Conservation (phyloP, 2,113 vertebrate genomes). For the Hemicordylus capensis region DNA sequence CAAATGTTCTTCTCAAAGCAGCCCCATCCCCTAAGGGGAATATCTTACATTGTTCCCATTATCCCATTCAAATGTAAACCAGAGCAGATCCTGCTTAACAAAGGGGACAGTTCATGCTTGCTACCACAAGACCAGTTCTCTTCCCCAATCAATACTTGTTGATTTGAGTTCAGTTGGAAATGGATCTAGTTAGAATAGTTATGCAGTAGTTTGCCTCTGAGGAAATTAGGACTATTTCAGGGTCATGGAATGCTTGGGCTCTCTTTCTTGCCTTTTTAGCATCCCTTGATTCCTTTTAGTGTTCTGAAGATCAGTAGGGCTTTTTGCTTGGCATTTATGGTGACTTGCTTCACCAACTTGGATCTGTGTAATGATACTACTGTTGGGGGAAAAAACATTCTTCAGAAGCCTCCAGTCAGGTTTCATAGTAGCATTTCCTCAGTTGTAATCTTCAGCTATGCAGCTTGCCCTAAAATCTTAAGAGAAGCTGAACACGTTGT, state of each 20-base stretch:
- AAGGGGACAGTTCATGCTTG: no score
- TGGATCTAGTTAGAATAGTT: not conserved
- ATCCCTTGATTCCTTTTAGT: slow-evolving; percentile 5
- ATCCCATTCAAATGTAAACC: no score
- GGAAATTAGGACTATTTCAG: slow-evolving; percentile 22
- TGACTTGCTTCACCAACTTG: not conserved
- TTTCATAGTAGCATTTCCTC: not conserved
- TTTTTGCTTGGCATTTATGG: not conserved
- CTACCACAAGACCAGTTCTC: no score
- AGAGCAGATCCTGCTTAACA: no score
- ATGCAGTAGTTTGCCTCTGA: slow-evolving; percentile 7
- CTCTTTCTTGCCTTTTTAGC: slow-evolving; percentile 15
- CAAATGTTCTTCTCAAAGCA: no score
- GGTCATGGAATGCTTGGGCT: not conserved
- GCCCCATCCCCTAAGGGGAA: no score
- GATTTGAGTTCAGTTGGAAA: not conserved
- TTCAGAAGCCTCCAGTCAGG: not conserved
- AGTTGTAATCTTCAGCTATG: not conserved
- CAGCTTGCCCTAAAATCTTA: not conserved
- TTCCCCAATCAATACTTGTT: slow-evolving; percentile 3
- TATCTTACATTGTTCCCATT: no score
- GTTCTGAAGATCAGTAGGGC: not conserved
- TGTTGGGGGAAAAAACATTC: not conserved
- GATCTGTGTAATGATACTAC: not conserved
- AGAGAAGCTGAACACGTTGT: not conserved